Base-by-base conservation (phyloP, 2,797 vertebrate species). In the Masticophis lateralis region DNA sequence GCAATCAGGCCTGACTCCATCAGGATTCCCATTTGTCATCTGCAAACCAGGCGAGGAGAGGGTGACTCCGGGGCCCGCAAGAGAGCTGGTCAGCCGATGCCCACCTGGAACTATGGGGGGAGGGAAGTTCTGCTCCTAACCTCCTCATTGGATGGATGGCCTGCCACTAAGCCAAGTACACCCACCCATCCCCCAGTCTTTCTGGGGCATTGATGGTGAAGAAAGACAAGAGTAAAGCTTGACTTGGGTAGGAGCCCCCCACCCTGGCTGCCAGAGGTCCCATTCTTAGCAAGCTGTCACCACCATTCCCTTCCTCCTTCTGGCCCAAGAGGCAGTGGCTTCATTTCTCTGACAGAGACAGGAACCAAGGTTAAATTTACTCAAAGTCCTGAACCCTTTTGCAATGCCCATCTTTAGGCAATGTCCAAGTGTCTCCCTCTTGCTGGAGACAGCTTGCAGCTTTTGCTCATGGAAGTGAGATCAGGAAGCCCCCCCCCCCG, bases 11-110 rank as follows among this genome's bases (percentile, higher is more conserved):
- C 92, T 63, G 9, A 5, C 32, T 37, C 66, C 8, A 47, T 4
- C 43, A n/a, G 51, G 90, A 53, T 57, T 79, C 79, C 20, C 92
- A 94, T 94, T 79, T 90, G 90, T 94, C 94, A 92, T 53, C 57
- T 8, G 13, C 74, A 55, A 91, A 91, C 88, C 27, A 90, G 87
- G 61, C 13, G 0, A 0, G 61, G 16, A 43, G 55, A 56, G 10
- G 60, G 59, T 20, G 12, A 28, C 32, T 32, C 22, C 20, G 13
- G 32, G 89, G 25, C 51, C 57, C 66, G 47, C 11, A 22, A 43
- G 79, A 53, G 43, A 55, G 20, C 18, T 22, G 9, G 9, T 47
- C 74, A 83, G 37, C 74, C 11, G 10, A 22, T 11, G 74, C 74
- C 74, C 20, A 11, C 74, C 37, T 47, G 74, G 74, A 25, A 47